Evolutionary conservation across 2,113 vertebrate genomes (phyloP), one percentile per base, ranked within the genome.

Genomic region (Bombycilla garrulus): DNA sequence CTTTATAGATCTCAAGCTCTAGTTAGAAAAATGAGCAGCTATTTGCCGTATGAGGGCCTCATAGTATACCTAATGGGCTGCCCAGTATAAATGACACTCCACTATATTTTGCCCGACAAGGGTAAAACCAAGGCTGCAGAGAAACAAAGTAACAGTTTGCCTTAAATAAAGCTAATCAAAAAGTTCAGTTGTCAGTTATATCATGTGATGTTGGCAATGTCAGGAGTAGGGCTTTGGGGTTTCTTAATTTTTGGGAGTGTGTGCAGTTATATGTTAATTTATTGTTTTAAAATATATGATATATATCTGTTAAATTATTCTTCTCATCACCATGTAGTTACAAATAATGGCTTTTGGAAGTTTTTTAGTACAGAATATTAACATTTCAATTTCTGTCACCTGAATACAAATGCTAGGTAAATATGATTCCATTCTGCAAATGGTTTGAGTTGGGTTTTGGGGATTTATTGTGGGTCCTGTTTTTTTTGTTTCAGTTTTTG

Each of bases 1-100:
- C 77, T 84, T 84, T 78, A 81, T 64, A 77, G 74, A 60, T 92
- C 74, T 90, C 45, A 85, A 87, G 22, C 38, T 80, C 62, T 40
- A 73, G 28, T 47, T 81, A 92, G 56, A 91, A 92, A 95, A 70
- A 82, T 31, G 2, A 82, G 17, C 56, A 76, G 42, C 45, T 61
- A 11, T 67, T 86, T 81, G 26, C 24, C 38, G 19, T 70, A 36
- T 73, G 44, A 70, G 14, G 35, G 6, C 44, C 38, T 44, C 47
- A 40, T 2, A 58, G 12, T 33, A 86, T 87, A 15, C 24, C 4
- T 85, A 66, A 56, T n/a, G 35, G 47, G 2, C 25, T 72, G 19
- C 12, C 47, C 22, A 5, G 2, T 19, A 4, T 28, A 56, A 70
- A 51, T 67, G 10, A 3, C 7, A 48, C 2, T 58, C 7, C 31